These are phyloP conservation scores for Brachypteracias leptosomus DNA, from an alignment of 2,113 vertebrate species.

Conservation along the genomic window DNA sequence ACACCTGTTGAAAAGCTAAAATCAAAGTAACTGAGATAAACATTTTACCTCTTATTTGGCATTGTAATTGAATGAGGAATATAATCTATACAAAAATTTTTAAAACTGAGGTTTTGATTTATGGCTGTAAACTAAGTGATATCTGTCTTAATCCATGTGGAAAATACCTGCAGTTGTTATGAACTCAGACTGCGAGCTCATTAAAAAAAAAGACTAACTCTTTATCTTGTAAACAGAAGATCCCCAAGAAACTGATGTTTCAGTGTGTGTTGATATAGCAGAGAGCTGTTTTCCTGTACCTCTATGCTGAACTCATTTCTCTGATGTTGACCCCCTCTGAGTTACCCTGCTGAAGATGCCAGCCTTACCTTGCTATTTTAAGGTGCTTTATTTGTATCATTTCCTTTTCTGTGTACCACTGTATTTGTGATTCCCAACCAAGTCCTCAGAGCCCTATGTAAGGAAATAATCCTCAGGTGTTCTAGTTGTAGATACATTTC, in stretches of 20 bases:
- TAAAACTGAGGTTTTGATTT: background rate
- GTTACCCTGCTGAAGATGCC: background rate
- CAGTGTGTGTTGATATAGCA: background rate
- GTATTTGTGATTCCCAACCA: rapidly evolving
- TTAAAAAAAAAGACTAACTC: background rate
- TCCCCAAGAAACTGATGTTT: background rate
- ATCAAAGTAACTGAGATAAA: background rate
- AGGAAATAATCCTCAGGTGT: background rate
- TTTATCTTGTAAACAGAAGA: background rate
- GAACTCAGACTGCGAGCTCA: background rate
- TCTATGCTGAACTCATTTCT: rapidly evolving
- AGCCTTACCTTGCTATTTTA: background rate
- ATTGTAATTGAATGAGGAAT: background rate
- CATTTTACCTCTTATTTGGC: background rate
- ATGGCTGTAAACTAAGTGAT: background rate
- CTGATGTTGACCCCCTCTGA: rapidly evolving
- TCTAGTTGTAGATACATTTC: rapidly evolving
- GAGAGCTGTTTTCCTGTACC: background rate
- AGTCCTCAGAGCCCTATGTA: background rate
- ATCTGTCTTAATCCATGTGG: background rate
- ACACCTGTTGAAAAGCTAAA: background rate
- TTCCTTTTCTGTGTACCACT: rapidly evolving
- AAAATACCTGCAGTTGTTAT: background rate
- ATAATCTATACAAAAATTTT: background rate
- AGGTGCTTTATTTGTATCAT: background rate